A percentile compares a stretch with the other conserved stretches of the same genome.
These are phyloP conservation scores for Zaprionus ghesquierei DNA, from an alignment of 1,140 invertebrate species.

Conservation along the genomic window DNA sequence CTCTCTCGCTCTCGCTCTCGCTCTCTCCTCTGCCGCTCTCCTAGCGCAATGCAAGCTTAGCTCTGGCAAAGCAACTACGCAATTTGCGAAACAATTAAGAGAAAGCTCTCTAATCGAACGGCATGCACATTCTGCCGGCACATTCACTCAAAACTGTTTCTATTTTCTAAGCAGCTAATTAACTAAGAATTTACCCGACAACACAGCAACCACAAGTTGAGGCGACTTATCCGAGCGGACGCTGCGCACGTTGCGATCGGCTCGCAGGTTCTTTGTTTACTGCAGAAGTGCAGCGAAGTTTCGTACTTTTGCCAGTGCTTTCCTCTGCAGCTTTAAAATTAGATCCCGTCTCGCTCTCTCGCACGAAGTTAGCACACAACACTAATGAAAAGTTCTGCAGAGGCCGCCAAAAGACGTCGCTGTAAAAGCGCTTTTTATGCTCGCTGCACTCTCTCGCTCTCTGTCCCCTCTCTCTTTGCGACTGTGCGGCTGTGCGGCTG, in stretches of 20 bases:
- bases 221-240: not conserved
- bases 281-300: conserved; percentile 69
- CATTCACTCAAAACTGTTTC: not conserved
- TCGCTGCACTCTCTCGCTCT: conserved; percentile 18
- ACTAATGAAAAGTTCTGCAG: conserved; percentile 41
- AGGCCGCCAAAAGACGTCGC: conserved; percentile 32
- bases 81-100: conserved; percentile 13
- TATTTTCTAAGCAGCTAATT: not conserved
- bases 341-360: conserved; percentile 60
- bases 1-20: not conserved
- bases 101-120: conserved; percentile 14
- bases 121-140: too few species aligned
- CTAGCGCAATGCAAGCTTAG: conserved; percentile 40
- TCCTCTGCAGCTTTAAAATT: conserved; percentile 68
- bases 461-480: conserved; percentile 8
- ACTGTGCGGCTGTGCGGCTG: not conserved
- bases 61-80: conserved; percentile 23
- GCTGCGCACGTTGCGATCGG: conserved; percentile 60
- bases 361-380: conserved; percentile 33
- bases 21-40: not conserved
- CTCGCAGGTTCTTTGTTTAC: conserved; percentile 76
- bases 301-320: conserved; percentile 52
- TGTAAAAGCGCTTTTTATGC: conserved; percentile 57
- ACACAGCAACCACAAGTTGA: not conserved
- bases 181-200: not conserved